Evolutionary conservation across 2,113 vertebrate genomes (phyloP).

Genomic region (Haplochromis vanheusdeni): DNA sequence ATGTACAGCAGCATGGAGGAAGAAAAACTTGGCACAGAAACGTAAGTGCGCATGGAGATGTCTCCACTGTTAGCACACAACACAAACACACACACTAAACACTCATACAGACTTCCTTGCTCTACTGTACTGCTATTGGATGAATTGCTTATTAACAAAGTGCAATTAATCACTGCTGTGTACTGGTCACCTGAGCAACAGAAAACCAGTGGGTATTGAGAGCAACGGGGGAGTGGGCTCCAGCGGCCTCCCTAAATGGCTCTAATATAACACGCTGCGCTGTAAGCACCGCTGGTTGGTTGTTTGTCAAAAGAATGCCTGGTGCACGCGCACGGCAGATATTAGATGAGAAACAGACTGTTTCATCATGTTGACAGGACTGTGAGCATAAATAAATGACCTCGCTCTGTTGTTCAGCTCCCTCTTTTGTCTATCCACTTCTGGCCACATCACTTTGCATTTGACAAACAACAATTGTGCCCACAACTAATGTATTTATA

Average conservation of each 20-base stretch:
- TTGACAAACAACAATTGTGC: conserved; percentile 7
- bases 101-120: not conserved
- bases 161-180: conserved; percentile 63
- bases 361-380: conserved; percentile 28
- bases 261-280: conserved; percentile 25
- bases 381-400: conserved; percentile 28
- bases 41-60: not conserved
- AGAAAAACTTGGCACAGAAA: not conserved
- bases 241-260: conserved; percentile 36
- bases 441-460: conserved; percentile 9
- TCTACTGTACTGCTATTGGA: not conserved
- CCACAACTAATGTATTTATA: conserved; percentile 4
- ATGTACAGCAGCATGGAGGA: not conserved
- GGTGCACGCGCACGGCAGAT: conserved; percentile 9
- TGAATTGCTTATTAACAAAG: conserved; percentile 58
- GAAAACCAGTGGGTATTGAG: conserved; percentile 27
- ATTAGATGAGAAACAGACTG: conserved; percentile 22
- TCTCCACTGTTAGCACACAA: not conserved
- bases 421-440: conserved; percentile 17
- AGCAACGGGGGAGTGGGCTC: conserved; percentile 35
- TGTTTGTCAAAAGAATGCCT: conserved; percentile 44
- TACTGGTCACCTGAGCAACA: conserved; percentile 40
- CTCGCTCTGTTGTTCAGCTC: not conserved
- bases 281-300: conserved; percentile 5
- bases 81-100: not conserved